phyloP scores from a whole-genome alignment of 2,797 vertebrate species.

The Paedocypris micromegethes region DNA sequence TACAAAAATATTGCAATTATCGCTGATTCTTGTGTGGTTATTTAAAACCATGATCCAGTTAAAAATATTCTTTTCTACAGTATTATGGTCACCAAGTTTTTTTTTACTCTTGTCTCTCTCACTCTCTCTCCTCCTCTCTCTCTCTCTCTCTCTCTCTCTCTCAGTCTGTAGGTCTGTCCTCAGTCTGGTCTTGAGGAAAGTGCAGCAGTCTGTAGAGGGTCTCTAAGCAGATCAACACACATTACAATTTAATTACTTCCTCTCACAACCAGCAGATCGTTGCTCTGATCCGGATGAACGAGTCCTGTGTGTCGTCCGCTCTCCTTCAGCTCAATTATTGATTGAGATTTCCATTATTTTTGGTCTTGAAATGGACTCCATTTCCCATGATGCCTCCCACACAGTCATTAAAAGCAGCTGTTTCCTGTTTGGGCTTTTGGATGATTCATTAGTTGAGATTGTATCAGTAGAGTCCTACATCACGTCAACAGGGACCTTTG shows the following conservation, averaged over 20 bases:
- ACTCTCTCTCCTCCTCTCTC: neutral
- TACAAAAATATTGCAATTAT: no score
- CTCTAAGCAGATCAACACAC: constrained; percentile 27
- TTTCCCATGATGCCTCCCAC: constrained; percentile 32
- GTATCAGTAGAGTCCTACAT: constrained; percentile 1
- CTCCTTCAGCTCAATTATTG: constrained; percentile 22
- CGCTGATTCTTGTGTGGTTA: no score
- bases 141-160: neutral
- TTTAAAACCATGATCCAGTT: no score
- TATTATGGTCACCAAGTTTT: no score
- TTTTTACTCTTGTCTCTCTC: neutral
- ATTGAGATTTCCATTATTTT: constrained; percentile 19
- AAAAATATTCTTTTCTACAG: no score
- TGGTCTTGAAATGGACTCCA: constrained; percentile 20
- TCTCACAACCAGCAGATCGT: constrained; percentile 13
- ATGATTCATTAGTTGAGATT: constrained; percentile 7
- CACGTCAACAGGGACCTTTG: neutral
- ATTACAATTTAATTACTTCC: constrained; percentile 33
- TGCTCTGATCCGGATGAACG: neutral
- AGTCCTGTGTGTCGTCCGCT: neutral
- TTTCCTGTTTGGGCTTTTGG: constrained; percentile 34
- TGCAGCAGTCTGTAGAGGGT: constrained; percentile 4
- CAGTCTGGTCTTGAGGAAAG: neutral
- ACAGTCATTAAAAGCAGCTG: constrained; percentile 55
- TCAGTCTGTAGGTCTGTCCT: neutral